These are phyloP conservation scores for Lichenostomus cassidix DNA, from an alignment of 2,113 vertebrate species.

Conservation along the genomic window DNA sequence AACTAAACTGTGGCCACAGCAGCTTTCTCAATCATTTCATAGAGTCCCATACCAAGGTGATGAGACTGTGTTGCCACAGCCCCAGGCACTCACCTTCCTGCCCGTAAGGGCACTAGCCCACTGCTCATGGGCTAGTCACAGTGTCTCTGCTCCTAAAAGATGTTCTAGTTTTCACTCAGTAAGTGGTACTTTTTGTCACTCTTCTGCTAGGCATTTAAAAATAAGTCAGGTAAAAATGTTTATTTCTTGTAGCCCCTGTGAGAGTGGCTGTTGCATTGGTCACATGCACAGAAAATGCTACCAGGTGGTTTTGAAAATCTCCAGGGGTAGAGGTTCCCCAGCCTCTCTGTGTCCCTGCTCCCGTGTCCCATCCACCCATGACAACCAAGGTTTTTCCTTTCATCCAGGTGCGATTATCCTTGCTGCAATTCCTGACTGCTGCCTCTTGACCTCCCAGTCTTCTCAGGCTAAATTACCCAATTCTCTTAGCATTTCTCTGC, in stretches of 20 bases:
- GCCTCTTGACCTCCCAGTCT: not conserved
- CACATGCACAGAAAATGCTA: not conserved
- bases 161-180: not conserved
- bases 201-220: not conserved
- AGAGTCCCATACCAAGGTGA: constrained; percentile 16
- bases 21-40: constrained; percentile 26
- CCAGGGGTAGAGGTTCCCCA: not conserved
- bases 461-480: not conserved
- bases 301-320: not conserved
- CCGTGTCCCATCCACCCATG: not conserved
- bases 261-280: not conserved
- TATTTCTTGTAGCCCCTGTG: not conserved
- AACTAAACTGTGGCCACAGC: not conserved
- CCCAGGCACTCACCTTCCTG: constrained; percentile 11
- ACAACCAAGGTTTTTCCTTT: not conserved
- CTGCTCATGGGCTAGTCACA: not conserved
- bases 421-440: not conserved
- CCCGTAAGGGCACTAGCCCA: no score
- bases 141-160: not conserved
- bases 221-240: not conserved
- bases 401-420: not conserved
- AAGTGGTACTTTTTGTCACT: not conserved
- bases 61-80: not conserved
- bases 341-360: not conserved
- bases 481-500: not conserved